Percentiles rank a stretch among this genome's conserved stretches.
These are phyloP conservation scores for Pelochelys cantorii DNA, from an alignment of 2,797 vertebrate genomes.

Conservation along the genomic window DNA sequence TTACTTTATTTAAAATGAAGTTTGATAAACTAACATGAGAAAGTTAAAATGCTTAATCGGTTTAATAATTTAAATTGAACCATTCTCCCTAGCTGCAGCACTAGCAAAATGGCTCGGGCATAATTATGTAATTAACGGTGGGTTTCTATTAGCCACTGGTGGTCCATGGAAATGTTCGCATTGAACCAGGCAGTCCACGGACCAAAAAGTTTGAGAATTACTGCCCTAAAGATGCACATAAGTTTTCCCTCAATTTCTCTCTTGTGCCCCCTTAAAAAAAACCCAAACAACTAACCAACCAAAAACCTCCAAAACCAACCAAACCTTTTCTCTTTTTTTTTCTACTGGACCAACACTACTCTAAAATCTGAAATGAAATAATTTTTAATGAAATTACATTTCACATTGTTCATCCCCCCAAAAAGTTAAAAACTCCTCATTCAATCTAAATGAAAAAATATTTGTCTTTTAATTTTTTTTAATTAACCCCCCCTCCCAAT, in stretches of 20 bases:
- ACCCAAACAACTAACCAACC: not conserved
- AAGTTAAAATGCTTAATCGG: too few species aligned
- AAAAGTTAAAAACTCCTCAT: not conserved
- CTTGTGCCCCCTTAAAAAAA: not conserved
- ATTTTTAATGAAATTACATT: not conserved
- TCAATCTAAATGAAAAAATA: not conserved
- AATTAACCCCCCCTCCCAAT: accelerated
- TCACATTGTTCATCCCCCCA: not conserved
- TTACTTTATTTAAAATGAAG: too few species aligned
- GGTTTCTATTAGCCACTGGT: too few species aligned
- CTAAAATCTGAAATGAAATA: not conserved
- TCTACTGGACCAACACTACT: accelerated
- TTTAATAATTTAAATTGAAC: too few species aligned
- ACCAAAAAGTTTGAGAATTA: too few species aligned
- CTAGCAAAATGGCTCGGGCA: too few species aligned
- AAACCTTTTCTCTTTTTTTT: not conserved
- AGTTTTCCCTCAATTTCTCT: not conserved
- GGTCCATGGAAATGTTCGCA: too few species aligned
- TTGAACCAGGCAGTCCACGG: too few species aligned
- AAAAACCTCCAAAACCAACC: not conserved
- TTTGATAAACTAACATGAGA: too few species aligned
- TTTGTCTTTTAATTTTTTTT: accelerated
- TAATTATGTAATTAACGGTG: too few species aligned
- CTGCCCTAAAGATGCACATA: not conserved
- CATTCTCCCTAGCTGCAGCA: too few species aligned